phyloP scores from a whole-genome alignment of 2,888 invertebrate species.

The Cerastoderma edule region DNA sequence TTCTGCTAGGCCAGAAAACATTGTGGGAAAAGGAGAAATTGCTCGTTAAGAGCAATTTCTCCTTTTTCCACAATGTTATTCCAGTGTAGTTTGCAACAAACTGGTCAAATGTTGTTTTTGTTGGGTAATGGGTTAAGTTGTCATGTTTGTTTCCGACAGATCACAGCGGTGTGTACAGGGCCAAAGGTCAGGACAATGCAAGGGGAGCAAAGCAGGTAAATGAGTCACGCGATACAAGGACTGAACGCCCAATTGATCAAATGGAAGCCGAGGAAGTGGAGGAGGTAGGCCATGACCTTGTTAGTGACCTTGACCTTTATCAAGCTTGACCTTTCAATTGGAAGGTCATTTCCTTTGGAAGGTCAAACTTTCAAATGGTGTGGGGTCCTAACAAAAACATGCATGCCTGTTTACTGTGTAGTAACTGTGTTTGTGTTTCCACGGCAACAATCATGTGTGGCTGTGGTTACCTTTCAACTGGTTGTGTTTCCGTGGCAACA shows the following conservation, averaged over 20 bases:
- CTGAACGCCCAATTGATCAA: constrained; percentile 60
- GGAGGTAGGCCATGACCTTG: constrained; percentile 45
- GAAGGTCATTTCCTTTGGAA: constrained; percentile 6
- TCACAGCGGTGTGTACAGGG: constrained; percentile 39
- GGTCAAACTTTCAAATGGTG: background rate
- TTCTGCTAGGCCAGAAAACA: no score
- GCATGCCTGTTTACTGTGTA: constrained; percentile 29
- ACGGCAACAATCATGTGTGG: no score
- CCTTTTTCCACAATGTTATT: no score
- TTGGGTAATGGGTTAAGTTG: no score
- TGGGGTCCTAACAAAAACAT: constrained; percentile 14
- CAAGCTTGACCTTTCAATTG: constrained; percentile 27
- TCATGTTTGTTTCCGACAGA: no score
- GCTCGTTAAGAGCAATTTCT: no score
- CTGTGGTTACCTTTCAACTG: background rate
- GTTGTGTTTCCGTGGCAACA: constrained; percentile 12
- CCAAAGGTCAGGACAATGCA: constrained; percentile 43
- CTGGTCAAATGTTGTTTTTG: no score
- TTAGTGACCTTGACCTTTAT: constrained; percentile 16
- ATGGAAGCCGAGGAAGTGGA: constrained; percentile 58
- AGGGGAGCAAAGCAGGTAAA: constrained; percentile 57
- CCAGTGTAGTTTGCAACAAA: no score
- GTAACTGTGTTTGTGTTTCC: background rate
- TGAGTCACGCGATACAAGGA: constrained; percentile 50
- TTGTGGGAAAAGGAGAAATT: no score